Evolutionary conservation across 1,140 invertebrate genomes (phyloP).

Genomic region (Batillaria attramentaria): DNA sequence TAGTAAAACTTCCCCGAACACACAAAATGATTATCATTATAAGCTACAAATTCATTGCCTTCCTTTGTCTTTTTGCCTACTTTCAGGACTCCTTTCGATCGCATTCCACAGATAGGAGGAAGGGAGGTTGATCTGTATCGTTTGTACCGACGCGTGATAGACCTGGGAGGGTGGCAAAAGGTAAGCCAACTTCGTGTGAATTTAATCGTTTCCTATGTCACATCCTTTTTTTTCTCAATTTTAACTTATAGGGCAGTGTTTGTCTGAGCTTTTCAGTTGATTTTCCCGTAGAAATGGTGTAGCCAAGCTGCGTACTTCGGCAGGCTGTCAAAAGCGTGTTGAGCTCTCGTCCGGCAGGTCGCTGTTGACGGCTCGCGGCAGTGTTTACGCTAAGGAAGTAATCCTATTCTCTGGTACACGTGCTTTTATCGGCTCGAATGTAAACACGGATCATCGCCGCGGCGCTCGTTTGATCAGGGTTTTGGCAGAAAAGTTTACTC

Average conservation of each 20-base stretch:
- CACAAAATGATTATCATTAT: too few relatives aligned
- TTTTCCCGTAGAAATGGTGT: too few relatives aligned
- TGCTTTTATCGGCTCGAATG: constrained; percentile 28
- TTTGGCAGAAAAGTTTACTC: background rate
- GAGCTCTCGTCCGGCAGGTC: too few relatives aligned
- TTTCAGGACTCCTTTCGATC: constrained; percentile 83
- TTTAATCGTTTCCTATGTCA: too few relatives aligned
- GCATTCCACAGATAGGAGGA: constrained; percentile 86
- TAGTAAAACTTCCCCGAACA: too few relatives aligned
- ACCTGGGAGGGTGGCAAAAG: constrained; percentile 92
- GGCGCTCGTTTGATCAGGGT: too few relatives aligned
- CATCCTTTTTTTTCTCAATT: too few relatives aligned
- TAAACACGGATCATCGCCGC: constrained; percentile 13
- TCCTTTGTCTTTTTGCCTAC: constrained; percentile 30
- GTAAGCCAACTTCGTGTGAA: constrained; percentile 79
- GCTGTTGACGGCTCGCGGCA: background rate
- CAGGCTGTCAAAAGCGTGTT: too few relatives aligned
- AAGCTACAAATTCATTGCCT: constrained; percentile 3
- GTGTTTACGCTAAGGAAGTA: constrained; percentile 33
- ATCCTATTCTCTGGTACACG: constrained; percentile 26
- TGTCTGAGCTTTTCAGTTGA: too few relatives aligned
- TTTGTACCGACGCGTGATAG: constrained; percentile 91
- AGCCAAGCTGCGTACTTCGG: too few relatives aligned
- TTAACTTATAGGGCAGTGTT: too few relatives aligned
- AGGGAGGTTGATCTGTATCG: constrained; percentile 92